Conservation (phyloP, 2,888 invertebrate genomes). For the Netelia melanura region DNA sequence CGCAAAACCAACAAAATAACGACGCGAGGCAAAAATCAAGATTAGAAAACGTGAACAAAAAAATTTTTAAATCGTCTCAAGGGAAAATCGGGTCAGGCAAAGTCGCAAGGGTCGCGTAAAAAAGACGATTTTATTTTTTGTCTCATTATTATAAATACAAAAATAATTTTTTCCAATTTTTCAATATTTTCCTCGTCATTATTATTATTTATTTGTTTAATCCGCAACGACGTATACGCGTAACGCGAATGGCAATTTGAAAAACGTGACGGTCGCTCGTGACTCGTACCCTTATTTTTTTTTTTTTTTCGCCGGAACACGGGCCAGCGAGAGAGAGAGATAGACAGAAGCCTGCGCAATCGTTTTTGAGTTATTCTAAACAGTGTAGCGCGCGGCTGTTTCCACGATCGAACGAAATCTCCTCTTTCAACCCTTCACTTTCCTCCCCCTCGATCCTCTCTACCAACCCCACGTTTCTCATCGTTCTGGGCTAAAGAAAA, state of each 20-base stretch:
- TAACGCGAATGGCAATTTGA: conserved; percentile 78
- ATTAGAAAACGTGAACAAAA: too few relatives aligned
- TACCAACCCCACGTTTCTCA: conserved; percentile 47
- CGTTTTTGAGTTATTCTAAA: conserved; percentile 83
- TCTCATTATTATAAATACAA: not conserved
- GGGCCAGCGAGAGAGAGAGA: not conserved
- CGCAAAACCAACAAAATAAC: not conserved
- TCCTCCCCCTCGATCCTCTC: not conserved
- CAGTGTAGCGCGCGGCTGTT: conserved; percentile 68
- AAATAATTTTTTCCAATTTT: conserved; percentile 71
- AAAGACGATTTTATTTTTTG: not conserved
- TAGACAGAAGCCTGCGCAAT: conserved; percentile 74
- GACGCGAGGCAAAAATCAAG: not conserved
- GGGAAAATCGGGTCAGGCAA: too few relatives aligned
- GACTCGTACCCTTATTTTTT: conserved; percentile 43
- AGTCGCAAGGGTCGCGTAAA: not conserved
- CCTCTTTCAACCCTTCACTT: conserved; percentile 56
- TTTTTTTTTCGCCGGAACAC: conserved; percentile 27
- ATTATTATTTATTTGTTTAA: conserved; percentile 31
- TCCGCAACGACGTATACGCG: conserved; percentile 62
- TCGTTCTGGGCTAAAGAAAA: conserved; percentile 52
- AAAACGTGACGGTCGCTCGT: conserved; percentile 79
- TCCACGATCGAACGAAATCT: conserved; percentile 57
- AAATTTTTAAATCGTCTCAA: too few relatives aligned
- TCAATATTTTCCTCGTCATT: conserved; percentile 70